phyloP scores from a whole-genome alignment of 2,888 invertebrate species.

The Orthonychiurus folsomi region DNA sequence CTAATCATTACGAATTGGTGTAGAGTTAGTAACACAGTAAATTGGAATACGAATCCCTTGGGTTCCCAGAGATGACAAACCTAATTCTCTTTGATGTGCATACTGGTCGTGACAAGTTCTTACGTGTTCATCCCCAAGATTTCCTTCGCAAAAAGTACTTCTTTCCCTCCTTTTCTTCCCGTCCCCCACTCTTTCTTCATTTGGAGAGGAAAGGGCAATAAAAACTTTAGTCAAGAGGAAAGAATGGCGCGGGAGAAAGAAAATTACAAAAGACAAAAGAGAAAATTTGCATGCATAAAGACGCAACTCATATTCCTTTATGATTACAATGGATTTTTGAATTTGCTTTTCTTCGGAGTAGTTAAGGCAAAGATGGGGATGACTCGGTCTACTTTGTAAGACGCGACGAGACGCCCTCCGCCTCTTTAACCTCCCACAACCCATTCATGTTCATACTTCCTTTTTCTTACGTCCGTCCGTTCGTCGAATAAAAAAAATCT shows the following conservation, averaged over 20 bases:
- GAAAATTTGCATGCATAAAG: slow-evolving; percentile 21
- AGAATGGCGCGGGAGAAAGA: slow-evolving; percentile 12
- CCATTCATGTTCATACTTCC: too few species aligned
- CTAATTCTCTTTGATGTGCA: neutral
- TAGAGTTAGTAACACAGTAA: too few species aligned
- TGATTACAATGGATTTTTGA: slow-evolving; percentile 19
- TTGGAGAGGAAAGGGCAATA: slow-evolving; percentile 15
- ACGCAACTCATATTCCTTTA: slow-evolving; percentile 16
- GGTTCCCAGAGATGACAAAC: neutral
- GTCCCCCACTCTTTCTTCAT: slow-evolving; percentile 18
- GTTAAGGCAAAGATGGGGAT: too few species aligned
- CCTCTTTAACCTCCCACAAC: too few species aligned
- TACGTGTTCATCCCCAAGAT: neutral
- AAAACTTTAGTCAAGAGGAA: slow-evolving; percentile 15
- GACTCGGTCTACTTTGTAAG: too few species aligned
- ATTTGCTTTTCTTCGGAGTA: slow-evolving; percentile 10
- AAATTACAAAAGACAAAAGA: slow-evolving; percentile 19
- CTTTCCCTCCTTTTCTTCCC: neutral
- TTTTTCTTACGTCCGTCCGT: too few species aligned
- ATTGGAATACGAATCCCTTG: neutral
- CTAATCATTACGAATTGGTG: too few species aligned
- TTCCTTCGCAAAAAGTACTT: neutral
- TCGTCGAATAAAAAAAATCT: too few species aligned
- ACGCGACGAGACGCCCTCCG: too few species aligned
- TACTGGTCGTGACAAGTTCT: slow-evolving; percentile 1